Evolutionary conservation across 2,113 vertebrate species (phyloP).

Genomic region (Leucosticte australis): DNA sequence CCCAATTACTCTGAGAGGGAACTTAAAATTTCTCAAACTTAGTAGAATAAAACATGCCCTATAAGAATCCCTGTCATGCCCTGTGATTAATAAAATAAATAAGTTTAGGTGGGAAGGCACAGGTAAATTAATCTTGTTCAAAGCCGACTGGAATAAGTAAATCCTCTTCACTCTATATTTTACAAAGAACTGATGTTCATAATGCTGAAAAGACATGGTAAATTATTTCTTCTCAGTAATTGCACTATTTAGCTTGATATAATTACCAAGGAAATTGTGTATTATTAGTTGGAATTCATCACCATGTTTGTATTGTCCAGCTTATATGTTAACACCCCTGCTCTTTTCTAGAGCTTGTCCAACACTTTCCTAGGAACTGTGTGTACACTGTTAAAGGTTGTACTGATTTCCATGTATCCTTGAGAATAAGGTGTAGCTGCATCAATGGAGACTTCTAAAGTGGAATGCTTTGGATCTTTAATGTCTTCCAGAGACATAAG

Average conservation of each 20-base stretch:
- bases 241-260: background rate
- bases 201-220: background rate
- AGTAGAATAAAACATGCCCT: background rate
- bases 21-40: background rate
- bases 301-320: background rate
- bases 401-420: background rate
- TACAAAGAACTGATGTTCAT: background rate
- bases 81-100: background rate
- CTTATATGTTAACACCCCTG: background rate
- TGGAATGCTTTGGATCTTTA: background rate
- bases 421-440: background rate
- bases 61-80: background rate
- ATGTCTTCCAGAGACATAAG: background rate
- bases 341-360: background rate
- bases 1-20: background rate
- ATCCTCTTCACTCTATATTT: background rate
- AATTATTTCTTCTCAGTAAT: background rate
- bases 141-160: background rate
- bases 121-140: background rate
- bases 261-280: background rate
- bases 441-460: background rate
- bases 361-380: background rate
- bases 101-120: background rate
- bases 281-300: background rate
- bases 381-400: background rate